These are phyloP conservation scores for Bufotes viridis DNA, from an alignment of 2,797 vertebrate species.

Conservation along the genomic window DNA sequence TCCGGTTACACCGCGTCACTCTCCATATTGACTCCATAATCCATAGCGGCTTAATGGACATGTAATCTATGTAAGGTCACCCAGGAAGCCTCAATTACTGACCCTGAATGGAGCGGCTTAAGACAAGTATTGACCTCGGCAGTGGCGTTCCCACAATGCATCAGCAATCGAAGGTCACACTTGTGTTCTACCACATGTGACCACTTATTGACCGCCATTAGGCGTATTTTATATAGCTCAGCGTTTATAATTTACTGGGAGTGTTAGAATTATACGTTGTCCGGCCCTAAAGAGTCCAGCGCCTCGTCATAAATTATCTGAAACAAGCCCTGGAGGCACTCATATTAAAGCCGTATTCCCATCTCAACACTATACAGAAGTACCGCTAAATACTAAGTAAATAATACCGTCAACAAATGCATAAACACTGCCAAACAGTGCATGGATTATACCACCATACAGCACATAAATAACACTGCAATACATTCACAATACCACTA, in stretches of 20 bases:
- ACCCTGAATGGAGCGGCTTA: not conserved
- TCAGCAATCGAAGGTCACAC: constrained; percentile 15
- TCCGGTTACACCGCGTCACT: not conserved
- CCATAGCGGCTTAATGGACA: not conserved
- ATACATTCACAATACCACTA: no score
- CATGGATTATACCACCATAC: no score
- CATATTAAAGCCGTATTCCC: no score
- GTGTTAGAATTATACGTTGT: not conserved
- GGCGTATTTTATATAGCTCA: not conserved
- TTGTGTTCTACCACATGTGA: constrained; percentile 20
- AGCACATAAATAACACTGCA: no score
- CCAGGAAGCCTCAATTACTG: not conserved
- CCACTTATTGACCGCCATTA: not conserved
- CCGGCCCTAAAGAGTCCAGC: not conserved
- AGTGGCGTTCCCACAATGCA: not conserved
- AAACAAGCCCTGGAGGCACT: no score
- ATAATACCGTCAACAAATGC: no score
- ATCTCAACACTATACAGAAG: no score
- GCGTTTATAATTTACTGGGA: not conserved
- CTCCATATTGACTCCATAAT: not conserved
- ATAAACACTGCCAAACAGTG: no score
- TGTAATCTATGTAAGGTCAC: not conserved
- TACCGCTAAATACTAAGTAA: no score
- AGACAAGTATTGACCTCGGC: not conserved
- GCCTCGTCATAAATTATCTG: no score